Percentiles rank a stretch among this genome's conserved stretches.
phyloP scores from a whole-genome alignment of 1,140 invertebrate genomes.

The Babylonia areolata region DNA sequence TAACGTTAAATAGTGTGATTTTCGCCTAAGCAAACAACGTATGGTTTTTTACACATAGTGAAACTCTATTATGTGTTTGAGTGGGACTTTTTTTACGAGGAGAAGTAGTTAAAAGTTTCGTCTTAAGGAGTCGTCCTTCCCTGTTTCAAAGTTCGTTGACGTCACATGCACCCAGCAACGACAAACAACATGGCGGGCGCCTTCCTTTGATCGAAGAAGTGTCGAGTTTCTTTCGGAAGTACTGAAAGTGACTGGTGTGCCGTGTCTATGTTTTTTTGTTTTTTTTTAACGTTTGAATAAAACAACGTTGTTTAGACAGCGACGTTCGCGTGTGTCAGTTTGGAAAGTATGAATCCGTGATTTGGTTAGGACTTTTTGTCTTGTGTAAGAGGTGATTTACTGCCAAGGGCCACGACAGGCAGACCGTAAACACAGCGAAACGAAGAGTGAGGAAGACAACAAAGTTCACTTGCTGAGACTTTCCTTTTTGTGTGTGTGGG shows the following conservation, averaged over 20 bases:
- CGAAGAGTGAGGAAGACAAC: neutral
- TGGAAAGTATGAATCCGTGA: neutral
- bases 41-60: neutral
- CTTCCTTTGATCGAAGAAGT: neutral
- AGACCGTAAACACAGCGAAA: too few species aligned
- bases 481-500: neutral
- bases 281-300: neutral
- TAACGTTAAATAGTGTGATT: neutral
- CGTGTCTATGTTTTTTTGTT: too few species aligned
- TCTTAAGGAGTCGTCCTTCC: neutral
- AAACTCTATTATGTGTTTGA: neutral
- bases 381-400: neutral
- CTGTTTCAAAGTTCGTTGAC: slow-evolving; percentile 22
- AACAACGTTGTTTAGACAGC: neutral
- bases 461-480: neutral
- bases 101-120: neutral
- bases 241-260: neutral
- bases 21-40: neutral
- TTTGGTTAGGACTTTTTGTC: neutral
- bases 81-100: neutral
- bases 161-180: slow-evolving; percentile 48
- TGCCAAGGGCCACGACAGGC: neutral
- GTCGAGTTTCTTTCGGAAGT: neutral
- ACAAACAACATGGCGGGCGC: slow-evolving; percentile 43
- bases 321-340: neutral